These are phyloP conservation scores for Eurypyga helias DNA, from an alignment of 2,113 vertebrate genomes.

Conservation along the genomic window DNA sequence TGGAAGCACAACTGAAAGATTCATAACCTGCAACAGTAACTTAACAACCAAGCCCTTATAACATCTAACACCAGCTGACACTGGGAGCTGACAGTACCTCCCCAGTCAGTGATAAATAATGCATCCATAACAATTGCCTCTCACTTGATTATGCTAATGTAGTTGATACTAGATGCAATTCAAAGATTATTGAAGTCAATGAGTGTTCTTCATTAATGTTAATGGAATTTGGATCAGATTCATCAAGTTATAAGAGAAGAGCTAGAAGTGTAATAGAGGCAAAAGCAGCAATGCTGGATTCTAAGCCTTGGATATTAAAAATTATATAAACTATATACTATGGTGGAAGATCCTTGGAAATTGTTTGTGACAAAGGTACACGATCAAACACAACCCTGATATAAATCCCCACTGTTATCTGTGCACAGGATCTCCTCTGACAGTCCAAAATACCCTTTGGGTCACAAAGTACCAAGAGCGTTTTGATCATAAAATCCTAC, in stretches of 20 bases:
- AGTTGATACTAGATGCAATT: slow-evolving; percentile 39
- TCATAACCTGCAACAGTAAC: slow-evolving; percentile 21
- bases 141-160: slow-evolving; percentile 51
- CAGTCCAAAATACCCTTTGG: neutral
- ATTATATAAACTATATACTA: neutral
- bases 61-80: slow-evolving; percentile 30
- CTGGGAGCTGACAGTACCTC: neutral
- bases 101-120: slow-evolving; percentile 58
- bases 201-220: slow-evolving; percentile 23
- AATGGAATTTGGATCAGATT: slow-evolving; percentile 36
- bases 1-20: neutral
- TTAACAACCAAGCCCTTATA: slow-evolving; percentile 57
- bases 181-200: slow-evolving; percentile 55
- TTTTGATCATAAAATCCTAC: neutral
- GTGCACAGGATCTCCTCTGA: neutral
- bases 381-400: neutral
- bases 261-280: neutral
- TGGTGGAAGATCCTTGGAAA: slow-evolving; percentile 14
- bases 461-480: neutral
- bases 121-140: slow-evolving; percentile 32
- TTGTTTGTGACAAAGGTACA: neutral
- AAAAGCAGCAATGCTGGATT: neutral
- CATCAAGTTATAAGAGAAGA: neutral
- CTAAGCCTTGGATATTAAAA: neutral
- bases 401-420: neutral